Conservation (phyloP, 2,888 invertebrate species). For the Selenia dentaria region DNA sequence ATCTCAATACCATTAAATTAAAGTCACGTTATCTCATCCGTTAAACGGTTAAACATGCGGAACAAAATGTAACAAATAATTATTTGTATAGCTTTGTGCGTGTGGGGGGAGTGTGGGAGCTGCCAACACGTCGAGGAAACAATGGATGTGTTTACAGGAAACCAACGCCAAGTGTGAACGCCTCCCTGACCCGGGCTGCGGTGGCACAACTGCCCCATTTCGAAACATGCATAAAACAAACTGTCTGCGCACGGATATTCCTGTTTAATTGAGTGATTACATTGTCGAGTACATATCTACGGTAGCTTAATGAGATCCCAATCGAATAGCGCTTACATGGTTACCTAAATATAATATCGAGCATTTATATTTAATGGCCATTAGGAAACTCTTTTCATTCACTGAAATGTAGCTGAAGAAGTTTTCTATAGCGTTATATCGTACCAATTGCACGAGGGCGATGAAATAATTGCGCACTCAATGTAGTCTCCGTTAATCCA, state of each 20-base stretch:
- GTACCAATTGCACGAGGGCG: conserved; percentile 23
- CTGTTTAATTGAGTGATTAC: neutral
- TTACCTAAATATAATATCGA: conserved; percentile 1
- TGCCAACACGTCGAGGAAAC: conserved; percentile 58
- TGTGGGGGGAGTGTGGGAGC: conserved; percentile 49
- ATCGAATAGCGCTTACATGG: too few species aligned
- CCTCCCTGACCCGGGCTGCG: conserved; percentile 33
- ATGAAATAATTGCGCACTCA: conserved; percentile 46
- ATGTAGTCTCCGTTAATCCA: conserved; percentile 44
- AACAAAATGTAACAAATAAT: conserved; percentile 53
- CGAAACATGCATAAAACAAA: conserved; percentile 6
- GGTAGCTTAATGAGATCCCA: too few species aligned
- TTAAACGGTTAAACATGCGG: conserved; percentile 29
- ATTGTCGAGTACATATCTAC: too few species aligned
- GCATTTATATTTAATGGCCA: conserved; percentile 27
- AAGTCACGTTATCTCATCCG: conserved; percentile 10
- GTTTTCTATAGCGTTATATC: conserved; percentile 29
- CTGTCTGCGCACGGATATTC: neutral
- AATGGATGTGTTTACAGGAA: conserved; percentile 74
- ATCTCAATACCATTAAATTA: conserved; percentile 8
- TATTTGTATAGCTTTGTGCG: conserved; percentile 44
- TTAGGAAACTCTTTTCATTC: conserved; percentile 32
- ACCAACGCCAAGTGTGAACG: conserved; percentile 54
- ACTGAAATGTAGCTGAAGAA: conserved; percentile 45
- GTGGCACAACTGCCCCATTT: conserved; percentile 12